These are phyloP conservation scores for Catotricha subobsoleta DNA, from an alignment of 2,888 invertebrate species.

Conservation along the genomic window DNA sequence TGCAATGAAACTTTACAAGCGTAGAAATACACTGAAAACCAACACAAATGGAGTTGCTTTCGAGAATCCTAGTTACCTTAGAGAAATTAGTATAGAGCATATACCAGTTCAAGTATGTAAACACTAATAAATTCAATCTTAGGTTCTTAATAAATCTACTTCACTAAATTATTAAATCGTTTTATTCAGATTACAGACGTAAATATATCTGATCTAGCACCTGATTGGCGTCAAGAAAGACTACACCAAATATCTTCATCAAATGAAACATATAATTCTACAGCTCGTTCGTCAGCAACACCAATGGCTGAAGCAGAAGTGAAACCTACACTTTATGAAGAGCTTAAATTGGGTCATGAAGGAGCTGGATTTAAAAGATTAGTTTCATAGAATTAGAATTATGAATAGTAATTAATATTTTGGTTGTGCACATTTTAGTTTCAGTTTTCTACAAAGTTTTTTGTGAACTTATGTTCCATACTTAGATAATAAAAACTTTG, in stretches of 20 bases:
- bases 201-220: slow-evolving; percentile 13
- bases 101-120: slow-evolving; percentile 44
- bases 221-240: slow-evolving; percentile 27
- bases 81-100: slow-evolving; percentile 58
- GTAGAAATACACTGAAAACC: slow-evolving; percentile 22
- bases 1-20: slow-evolving; percentile 26
- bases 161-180: not conserved
- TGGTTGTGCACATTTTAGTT: too few relatives aligned
- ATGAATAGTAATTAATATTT: too few relatives aligned
- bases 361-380: slow-evolving; percentile 66
- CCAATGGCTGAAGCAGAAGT: slow-evolving; percentile 39
- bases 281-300: slow-evolving; percentile 31
- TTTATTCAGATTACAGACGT: slow-evolving; percentile 14
- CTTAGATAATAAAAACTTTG: too few relatives aligned
- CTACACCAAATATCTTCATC: slow-evolving; percentile 18
- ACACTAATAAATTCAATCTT: not conserved
- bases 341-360: slow-evolving; percentile 61
- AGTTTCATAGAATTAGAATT: slow-evolving; percentile 27
- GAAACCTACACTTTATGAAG: slow-evolving; percentile 63
- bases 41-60: slow-evolving; percentile 47
- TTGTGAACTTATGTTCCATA: too few relatives aligned
- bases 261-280: slow-evolving; percentile 20
- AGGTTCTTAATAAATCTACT: too few relatives aligned
- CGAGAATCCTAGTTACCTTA: slow-evolving; percentile 67
- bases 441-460: too few relatives aligned